Conservation (phyloP, 1,140 invertebrate genomes). For the Hyposmocoma kahamanoa region DNA sequence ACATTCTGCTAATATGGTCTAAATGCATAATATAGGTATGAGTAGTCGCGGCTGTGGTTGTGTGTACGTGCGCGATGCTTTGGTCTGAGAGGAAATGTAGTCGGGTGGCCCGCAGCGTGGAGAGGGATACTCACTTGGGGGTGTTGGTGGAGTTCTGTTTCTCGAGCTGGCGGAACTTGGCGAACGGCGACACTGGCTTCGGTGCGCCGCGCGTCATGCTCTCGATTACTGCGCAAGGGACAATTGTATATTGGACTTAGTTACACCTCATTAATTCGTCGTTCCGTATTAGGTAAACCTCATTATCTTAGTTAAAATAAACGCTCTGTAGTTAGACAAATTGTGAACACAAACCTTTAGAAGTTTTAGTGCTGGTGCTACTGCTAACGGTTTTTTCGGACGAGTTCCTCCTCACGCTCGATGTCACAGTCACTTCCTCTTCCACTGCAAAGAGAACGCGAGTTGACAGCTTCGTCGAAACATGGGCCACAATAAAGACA, state of each 20-base stretch:
- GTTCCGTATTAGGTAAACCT: too few species aligned
- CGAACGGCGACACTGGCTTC: constrained; percentile 87
- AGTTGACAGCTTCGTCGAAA: background rate
- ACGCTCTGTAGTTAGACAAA: too few species aligned
- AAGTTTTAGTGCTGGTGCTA: constrained; percentile 56
- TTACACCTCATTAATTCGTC: background rate
- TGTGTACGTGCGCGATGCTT: background rate
- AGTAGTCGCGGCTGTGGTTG: background rate
- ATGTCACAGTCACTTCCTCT: constrained; percentile 63
- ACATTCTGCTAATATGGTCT: background rate
- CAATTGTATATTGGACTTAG: background rate
- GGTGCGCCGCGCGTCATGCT: constrained; percentile 73
- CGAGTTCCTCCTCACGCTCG: constrained; percentile 64
- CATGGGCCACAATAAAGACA: background rate
- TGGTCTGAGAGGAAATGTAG: background rate
- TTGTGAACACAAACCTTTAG: too few species aligned
- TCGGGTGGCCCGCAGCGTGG: background rate
- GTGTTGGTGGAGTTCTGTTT: constrained; percentile 84
- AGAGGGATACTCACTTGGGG: constrained; percentile 77
- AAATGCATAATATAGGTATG: constrained; percentile 1
- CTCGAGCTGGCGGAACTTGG: constrained; percentile 92
- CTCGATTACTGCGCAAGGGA: constrained; percentile 74
- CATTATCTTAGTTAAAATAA: too few species aligned
- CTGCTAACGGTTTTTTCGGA: constrained; percentile 63
- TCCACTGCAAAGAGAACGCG: constrained; percentile 38